Evolutionary conservation across 1,140 invertebrate genomes (phyloP).

Genomic region (Bombus soroeensis): DNA sequence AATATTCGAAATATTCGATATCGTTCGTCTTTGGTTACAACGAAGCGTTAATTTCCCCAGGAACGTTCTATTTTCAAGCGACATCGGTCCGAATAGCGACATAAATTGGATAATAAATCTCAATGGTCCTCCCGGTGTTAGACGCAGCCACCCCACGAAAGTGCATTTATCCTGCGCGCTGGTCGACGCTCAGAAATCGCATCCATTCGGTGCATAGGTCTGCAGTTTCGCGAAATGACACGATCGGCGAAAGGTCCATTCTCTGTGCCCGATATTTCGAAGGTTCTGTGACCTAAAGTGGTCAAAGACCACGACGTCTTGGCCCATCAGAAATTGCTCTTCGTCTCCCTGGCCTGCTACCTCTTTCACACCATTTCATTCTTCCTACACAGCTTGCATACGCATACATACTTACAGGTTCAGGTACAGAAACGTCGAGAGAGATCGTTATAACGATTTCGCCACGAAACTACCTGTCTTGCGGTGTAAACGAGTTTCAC

Average conservation of each 20-base stretch:
- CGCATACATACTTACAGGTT: conserved; percentile 15
- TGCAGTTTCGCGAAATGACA: conserved; percentile 26
- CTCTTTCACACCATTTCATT: not conserved
- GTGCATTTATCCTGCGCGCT: conserved; percentile 5
- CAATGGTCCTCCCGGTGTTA: too few relatives aligned
- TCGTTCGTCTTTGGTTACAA: not conserved
- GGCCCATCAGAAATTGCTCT: conserved; percentile 31
- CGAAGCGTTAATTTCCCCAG: conserved; percentile 26
- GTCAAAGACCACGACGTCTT: conserved; percentile 36
- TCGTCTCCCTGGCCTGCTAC: not conserved
- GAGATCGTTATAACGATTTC: conserved; percentile 60
- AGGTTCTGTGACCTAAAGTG: conserved; percentile 7
- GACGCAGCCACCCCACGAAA: conserved; percentile 1
- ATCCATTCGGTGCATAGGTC: conserved; percentile 33
- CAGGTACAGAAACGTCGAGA: not conserved
- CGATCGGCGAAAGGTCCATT: not conserved
- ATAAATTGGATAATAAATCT: conserved; percentile 55
- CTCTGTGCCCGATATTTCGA: conserved; percentile 22
- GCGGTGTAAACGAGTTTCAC: conserved; percentile 65
- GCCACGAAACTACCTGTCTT: conserved; percentile 65
- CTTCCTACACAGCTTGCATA: not conserved
- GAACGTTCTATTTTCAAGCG: conserved; percentile 17
- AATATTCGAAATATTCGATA: not conserved
- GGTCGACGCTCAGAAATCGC: not conserved
- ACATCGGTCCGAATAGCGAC: conserved; percentile 27